Percentiles rank a stretch among this genome's conserved stretches.
phyloP scores from a whole-genome alignment of 2,113 vertebrate species.

The Butorides virescens region DNA sequence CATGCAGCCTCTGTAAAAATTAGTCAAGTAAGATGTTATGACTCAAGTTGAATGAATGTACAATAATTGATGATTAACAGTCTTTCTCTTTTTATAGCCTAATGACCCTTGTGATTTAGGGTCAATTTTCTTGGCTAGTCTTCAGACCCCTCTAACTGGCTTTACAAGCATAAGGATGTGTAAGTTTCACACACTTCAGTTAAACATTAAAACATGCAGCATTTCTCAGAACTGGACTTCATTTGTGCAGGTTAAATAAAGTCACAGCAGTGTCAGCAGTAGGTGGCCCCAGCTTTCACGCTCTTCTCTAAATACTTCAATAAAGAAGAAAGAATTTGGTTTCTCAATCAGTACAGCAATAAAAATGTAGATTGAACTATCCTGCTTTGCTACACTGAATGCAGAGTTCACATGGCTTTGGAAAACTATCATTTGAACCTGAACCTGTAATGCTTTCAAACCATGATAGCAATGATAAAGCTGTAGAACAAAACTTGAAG shows the following conservation, averaged over 20 bases:
- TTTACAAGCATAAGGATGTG: neutral
- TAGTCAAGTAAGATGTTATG: neutral
- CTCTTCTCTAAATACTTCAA: neutral
- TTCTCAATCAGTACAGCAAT: neutral
- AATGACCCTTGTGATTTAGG: neutral
- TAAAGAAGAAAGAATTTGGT: neutral
- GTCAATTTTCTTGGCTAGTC: neutral
- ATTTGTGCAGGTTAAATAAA: neutral
- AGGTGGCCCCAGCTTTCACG: neutral
- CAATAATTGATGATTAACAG: neutral
- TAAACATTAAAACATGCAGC: neutral
- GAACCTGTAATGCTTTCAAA: neutral
- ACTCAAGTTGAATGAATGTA: neutral
- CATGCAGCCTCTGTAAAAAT: neutral
- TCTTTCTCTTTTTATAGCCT: neutral
- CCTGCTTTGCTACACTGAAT: neutral
- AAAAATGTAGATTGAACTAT: neutral
- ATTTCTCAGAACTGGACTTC: neutral
- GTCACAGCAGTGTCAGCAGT: neutral
- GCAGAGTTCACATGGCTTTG: neutral
- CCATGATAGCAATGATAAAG: neutral
- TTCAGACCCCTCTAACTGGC: neutral
- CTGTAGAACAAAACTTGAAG: neutral
- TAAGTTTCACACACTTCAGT: neutral
- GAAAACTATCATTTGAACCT: neutral